Percentiles rank a stretch among this genome's conserved stretches.
Conservation (phyloP, 2,888 invertebrate genomes). For the Meliscaeva auricollis region DNA sequence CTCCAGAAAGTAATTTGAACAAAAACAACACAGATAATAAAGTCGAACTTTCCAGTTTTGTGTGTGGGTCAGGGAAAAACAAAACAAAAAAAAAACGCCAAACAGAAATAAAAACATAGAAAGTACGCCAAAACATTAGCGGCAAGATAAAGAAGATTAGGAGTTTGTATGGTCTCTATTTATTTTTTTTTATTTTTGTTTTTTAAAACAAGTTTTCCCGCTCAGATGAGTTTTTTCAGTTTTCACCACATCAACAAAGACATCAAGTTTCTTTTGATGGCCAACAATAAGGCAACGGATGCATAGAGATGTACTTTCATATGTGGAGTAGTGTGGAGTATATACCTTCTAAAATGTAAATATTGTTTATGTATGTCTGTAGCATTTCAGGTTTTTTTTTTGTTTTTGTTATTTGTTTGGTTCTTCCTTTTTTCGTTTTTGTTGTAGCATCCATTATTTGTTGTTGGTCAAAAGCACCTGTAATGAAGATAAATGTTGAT, state of each 20-base stretch:
- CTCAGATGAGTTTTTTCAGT: slow-evolving; percentile 14
- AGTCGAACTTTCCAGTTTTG: slow-evolving; percentile 57
- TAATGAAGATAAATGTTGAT: neutral
- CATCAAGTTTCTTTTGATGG: slow-evolving; percentile 23
- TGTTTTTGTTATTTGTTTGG: neutral
- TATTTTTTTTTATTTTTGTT: slow-evolving; percentile 24
- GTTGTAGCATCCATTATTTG: neutral
- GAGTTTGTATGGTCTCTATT: slow-evolving; percentile 32
- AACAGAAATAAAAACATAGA: slow-evolving; percentile 45
- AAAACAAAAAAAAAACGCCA: slow-evolving; percentile 31
- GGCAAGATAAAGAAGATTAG: slow-evolving; percentile 20
- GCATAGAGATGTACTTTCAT: neutral
- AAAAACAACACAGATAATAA: slow-evolving; percentile 4
- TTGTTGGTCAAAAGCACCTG: neutral
- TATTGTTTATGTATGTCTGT: slow-evolving; percentile 1
- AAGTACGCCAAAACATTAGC: slow-evolving; percentile 44
- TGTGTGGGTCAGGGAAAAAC: slow-evolving; percentile 58
- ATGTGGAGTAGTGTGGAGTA: neutral
- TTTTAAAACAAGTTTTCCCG: slow-evolving; percentile 62
- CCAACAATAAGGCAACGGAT: neutral
- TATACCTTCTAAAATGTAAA: slow-evolving; percentile 8
- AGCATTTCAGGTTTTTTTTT: neutral
- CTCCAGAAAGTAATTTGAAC: slow-evolving; percentile 14
- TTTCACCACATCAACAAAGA: slow-evolving; percentile 36
- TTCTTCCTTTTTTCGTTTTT: neutral